Evolutionary conservation across 2,797 vertebrate species (phyloP).

Genomic region (Bradypodion pumilum): DNA sequence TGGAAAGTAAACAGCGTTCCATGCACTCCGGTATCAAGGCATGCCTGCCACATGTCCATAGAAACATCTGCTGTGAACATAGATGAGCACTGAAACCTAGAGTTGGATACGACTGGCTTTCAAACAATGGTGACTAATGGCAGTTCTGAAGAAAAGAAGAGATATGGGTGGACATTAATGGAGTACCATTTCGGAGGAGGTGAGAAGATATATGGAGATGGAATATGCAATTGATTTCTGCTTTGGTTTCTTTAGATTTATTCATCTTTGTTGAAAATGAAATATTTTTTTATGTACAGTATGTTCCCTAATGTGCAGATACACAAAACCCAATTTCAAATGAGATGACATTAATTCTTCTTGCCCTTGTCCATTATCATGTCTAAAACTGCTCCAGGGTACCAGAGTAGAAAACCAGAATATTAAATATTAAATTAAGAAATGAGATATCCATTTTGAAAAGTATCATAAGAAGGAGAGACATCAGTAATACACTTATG

Average conservation of each 20-base stretch:
- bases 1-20: no score
- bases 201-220: neutral
- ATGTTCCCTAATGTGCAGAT: slow-evolving; percentile 12
- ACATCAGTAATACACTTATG: neutral
- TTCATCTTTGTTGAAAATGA: slow-evolving; percentile 17
- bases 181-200: neutral
- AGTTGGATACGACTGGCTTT: no score
- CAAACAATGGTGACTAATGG: no score
- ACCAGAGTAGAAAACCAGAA: slow-evolving; percentile 10
- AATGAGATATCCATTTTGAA: neutral
- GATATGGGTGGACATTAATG: neutral
- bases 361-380: neutral
- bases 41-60: no score
- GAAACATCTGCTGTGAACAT: no score
- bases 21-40: no score
- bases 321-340: slow-evolving; percentile 1
- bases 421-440: slow-evolving; percentile 25
- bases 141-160: neutral
- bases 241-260: neutral
- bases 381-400: neutral
- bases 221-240: neutral
- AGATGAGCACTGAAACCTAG: no score
- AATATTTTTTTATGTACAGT: slow-evolving; percentile 7
- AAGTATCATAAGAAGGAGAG: neutral
- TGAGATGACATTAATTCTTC: slow-evolving; percentile 4